Conservation (phyloP, 2,888 invertebrate genomes). For the Melanophora roralis region DNA sequence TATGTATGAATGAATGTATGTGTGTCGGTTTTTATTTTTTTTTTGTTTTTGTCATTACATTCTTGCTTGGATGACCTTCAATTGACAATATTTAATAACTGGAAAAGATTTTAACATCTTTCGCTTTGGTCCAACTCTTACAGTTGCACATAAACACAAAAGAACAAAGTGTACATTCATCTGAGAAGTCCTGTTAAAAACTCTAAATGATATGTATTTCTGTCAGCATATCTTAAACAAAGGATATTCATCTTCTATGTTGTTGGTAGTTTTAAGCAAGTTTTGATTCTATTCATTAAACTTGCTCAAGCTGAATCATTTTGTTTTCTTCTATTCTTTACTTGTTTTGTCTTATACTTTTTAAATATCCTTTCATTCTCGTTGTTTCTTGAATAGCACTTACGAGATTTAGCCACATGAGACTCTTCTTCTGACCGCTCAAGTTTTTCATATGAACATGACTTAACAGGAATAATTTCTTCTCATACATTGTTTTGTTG, state of each 20-base stretch:
- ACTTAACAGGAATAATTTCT: not conserved
- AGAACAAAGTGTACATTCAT: not conserved
- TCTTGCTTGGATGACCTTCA: constrained; percentile 71
- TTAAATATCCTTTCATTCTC: not conserved
- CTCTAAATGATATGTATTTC: not conserved
- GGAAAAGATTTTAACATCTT: constrained; percentile 40
- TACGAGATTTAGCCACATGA: not conserved
- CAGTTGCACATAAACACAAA: not conserved
- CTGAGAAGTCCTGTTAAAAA: constrained; percentile 22
- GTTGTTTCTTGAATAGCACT: constrained; percentile 16
- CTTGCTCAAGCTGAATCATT: constrained; percentile 50
- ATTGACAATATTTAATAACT: constrained; percentile 62
- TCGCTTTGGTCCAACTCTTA: constrained; percentile 20
- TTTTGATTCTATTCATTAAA: constrained; percentile 39
- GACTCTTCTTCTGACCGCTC: constrained; percentile 45
- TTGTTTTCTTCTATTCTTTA: constrained; percentile 14
- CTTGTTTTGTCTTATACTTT: constrained; percentile 15
- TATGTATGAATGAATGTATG: too few species aligned
- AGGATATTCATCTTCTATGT: not conserved
- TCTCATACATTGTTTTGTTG: constrained; percentile 3
- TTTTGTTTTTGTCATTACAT: constrained; percentile 62
- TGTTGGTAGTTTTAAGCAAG: constrained; percentile 25
- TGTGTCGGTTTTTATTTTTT: not conserved
- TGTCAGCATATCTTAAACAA: constrained; percentile 12
- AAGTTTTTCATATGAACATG: constrained; percentile 18